Conservation (phyloP, 92 coral and sea anemone genomes). For the Zoanthus gigantus region DNA sequence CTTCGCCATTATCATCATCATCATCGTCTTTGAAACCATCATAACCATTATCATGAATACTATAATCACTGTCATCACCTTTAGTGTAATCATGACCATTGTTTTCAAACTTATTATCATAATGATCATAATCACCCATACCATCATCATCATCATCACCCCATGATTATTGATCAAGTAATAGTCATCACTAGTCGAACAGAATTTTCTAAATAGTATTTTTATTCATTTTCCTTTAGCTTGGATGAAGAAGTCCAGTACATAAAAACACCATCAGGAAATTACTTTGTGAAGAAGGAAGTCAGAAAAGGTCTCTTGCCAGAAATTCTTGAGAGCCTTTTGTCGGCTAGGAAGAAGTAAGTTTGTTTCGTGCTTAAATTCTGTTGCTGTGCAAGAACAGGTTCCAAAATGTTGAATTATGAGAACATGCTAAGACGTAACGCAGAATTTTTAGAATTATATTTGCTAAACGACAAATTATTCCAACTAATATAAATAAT, state of each 20-base stretch:
- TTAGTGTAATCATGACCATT: neutral
- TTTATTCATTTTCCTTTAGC: slow-evolving; percentile 36
- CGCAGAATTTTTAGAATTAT: too few relatives aligned
- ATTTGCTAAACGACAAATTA: too few relatives aligned
- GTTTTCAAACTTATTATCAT: neutral
- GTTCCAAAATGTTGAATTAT: too few relatives aligned
- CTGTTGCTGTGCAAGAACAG: too few relatives aligned
- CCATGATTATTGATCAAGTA: neutral
- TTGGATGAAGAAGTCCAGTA: slow-evolving; percentile 70
- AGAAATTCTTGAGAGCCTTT: slow-evolving; percentile 88
- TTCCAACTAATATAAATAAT: too few relatives aligned
- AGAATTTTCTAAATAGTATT: neutral
- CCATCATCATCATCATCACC: neutral
- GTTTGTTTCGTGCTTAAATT: slow-evolving; percentile 12
- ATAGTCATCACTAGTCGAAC: neutral
- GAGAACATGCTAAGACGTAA: too few relatives aligned
- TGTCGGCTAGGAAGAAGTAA: slow-evolving; percentile 95
- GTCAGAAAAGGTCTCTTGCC: slow-evolving; percentile 93
- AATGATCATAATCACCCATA: neutral
- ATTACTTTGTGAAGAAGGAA: slow-evolving; percentile 87
- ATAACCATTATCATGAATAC: neutral
- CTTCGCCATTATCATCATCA: neutral
- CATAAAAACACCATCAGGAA: slow-evolving; percentile 98
- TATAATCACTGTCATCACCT: neutral
- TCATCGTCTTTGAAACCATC: neutral